phyloP scores from a whole-genome alignment of 1,140 invertebrate species.

The Drosophila biarmipes region DNA sequence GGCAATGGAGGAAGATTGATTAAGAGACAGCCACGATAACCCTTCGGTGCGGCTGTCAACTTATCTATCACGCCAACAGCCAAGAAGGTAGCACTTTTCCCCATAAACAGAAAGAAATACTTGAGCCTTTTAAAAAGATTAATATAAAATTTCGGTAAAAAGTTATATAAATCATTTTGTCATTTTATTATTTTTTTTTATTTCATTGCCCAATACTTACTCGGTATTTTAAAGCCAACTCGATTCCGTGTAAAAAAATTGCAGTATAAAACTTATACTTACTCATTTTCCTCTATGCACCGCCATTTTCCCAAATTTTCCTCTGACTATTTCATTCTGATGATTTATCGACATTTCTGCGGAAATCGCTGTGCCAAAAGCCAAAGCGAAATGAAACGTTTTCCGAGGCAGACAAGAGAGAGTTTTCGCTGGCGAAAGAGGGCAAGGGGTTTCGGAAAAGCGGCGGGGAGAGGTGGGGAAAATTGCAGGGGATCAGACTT shows the following conservation, averaged over 20 bases:
- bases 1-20: slow-evolving; percentile 55
- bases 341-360: slow-evolving; percentile 80
- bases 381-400: slow-evolving; percentile 60
- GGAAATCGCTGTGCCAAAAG: slow-evolving; percentile 76
- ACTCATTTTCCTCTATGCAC: slow-evolving; percentile 28
- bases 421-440: slow-evolving; percentile 7
- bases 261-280: not conserved
- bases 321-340: slow-evolving; percentile 47
- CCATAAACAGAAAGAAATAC: not conserved
- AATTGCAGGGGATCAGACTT: slow-evolving; percentile 47
- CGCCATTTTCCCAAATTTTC: not conserved
- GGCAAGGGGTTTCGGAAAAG: slow-evolving; percentile 2
- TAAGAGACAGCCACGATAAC: slow-evolving; percentile 56
- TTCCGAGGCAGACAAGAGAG: slow-evolving; percentile 38
- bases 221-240: too few relatives aligned
- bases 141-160: too few relatives aligned
- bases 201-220: too few relatives aligned
- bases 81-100: slow-evolving; percentile 28
- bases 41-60: slow-evolving; percentile 61
- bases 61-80: slow-evolving; percentile 77
- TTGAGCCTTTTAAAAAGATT: too few relatives aligned
- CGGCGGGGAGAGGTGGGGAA: slow-evolving; percentile 17
- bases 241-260: not conserved
- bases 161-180: not conserved
- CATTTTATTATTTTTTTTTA: too few relatives aligned